A percentile compares a stretch with the other conserved stretches of the same genome.
phyloP scores from a whole-genome alignment of 2,888 invertebrate species.

The Pomacea canaliculata region DNA sequence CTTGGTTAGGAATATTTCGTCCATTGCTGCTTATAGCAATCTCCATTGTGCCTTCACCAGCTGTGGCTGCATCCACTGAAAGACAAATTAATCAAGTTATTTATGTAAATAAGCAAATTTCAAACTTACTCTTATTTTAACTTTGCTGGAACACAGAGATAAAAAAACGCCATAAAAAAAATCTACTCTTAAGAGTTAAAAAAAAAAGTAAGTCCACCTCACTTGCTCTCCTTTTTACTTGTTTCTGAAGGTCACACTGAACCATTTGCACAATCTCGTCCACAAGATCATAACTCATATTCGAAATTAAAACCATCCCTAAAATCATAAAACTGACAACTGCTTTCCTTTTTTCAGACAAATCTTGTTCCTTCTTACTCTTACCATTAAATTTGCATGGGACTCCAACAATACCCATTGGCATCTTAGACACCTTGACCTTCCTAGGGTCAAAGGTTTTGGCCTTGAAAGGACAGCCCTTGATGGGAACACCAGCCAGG shows the following conservation, averaged over 20 bases:
- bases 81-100: not conserved
- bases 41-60: constrained; percentile 93
- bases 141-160: not conserved
- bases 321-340: too few relatives aligned
- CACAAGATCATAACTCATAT: too few relatives aligned
- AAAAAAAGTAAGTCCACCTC: too few relatives aligned
- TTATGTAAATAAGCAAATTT: not conserved
- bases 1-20: constrained; percentile 94
- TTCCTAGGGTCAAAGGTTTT: constrained; percentile 84
- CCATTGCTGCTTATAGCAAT: constrained; percentile 94
- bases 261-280: too few relatives aligned
- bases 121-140: not conserved
- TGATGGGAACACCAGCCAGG: constrained; percentile 52
- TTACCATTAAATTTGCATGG: constrained; percentile 94
- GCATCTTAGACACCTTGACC: constrained; percentile 94
- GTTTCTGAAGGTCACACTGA: too few relatives aligned
- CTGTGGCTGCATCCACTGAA: constrained; percentile 88
- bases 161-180: not conserved
- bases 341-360: not conserved
- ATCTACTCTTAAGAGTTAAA: too few relatives aligned
- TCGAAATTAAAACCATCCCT: too few relatives aligned
- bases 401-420: constrained; percentile 82
- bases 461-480: constrained; percentile 69
- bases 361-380: constrained; percentile 48
- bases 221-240: too few relatives aligned